Base-by-base conservation (phyloP, 2,888 invertebrate species). In the Pollenia griseotomentosa region DNA sequence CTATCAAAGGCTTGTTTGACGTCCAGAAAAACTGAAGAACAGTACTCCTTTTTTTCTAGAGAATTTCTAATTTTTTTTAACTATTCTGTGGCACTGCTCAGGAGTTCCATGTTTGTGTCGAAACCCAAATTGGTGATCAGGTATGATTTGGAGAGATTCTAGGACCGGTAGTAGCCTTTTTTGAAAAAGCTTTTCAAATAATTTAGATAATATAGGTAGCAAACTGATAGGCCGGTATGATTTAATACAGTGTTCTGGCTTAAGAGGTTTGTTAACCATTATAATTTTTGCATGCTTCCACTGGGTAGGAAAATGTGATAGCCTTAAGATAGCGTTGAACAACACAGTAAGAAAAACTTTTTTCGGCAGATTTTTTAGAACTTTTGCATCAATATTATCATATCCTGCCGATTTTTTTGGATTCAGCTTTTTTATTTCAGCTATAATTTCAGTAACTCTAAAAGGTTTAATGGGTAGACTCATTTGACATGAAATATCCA, bases 301-400 rank as follows among this genome's bases (percentile, higher is more conserved):
- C 57, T 57, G 57, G 11, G 57, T 23, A 57, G 57, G 57, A 57
- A 57, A 57, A 57, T 57, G 57, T 57, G 57, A 57, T 16, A 16
- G 57, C 19, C 57, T 57, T 57, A 57, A 57, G 16, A 57, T 16
- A 57, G 57, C 57, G 19, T 57, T 57, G 16, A 19, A 57, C 57
- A 57, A 8, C 7, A 57, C 16, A 6, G 57, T 19, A 19, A 19
- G 19, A 19, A 19, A 19, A 19, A 19, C 19, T 19, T 19, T 19
- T 19, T 19, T 19, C 19, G 19, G 19, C 19, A n/a, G 11, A 16
- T 19, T n/a, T n/a, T n/a, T n/a, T n/a, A n/a, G n/a, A n/a, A n/a
- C n/a, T n/a, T n/a, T n/a, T n/a, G n/a, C n/a, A n/a, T n/a, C n/a
- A n/a, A n/a, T n/a, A n/a, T n/a, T n/a, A n/a, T n/a, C n/a, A n/a